phyloP scores from a whole-genome alignment of 2,113 vertebrate species.

The Ranitomeya variabilis region DNA sequence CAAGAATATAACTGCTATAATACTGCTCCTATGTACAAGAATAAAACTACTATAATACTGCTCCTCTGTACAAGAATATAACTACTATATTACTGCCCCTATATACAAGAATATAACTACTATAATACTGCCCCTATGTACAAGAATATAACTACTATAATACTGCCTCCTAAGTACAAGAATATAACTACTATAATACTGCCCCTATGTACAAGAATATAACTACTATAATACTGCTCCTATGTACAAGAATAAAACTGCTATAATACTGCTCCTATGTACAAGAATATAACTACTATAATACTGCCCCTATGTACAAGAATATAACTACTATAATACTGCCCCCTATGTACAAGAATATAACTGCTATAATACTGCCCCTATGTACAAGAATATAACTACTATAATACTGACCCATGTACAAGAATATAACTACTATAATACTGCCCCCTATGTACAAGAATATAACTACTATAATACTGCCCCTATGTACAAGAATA shows the following conservation, averaged over 20 bases:
- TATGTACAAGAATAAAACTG: neutral
- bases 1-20: neutral
- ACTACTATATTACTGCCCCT: neutral
- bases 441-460: too few species aligned
- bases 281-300: slow-evolving; percentile 6
- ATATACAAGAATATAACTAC: neutral
- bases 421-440: neutral
- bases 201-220: neutral
- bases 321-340: slow-evolving; percentile 3
- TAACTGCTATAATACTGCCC: neutral
- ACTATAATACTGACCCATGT: too few species aligned
- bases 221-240: neutral
- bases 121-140: too few species aligned
- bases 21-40: neutral
- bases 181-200: slow-evolving; percentile 7
- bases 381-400: neutral
- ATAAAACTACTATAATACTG: slow-evolving; percentile 13
- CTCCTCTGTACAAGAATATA: slow-evolving; percentile 7
- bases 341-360: neutral
- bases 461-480: too few species aligned
- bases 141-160: too few species aligned
- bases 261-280: neutral
- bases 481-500: too few species aligned
- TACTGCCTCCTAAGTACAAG: neutral
- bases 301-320: neutral